Conservation (phyloP, 2,888 invertebrate genomes). For the Sesia apiformis region DNA sequence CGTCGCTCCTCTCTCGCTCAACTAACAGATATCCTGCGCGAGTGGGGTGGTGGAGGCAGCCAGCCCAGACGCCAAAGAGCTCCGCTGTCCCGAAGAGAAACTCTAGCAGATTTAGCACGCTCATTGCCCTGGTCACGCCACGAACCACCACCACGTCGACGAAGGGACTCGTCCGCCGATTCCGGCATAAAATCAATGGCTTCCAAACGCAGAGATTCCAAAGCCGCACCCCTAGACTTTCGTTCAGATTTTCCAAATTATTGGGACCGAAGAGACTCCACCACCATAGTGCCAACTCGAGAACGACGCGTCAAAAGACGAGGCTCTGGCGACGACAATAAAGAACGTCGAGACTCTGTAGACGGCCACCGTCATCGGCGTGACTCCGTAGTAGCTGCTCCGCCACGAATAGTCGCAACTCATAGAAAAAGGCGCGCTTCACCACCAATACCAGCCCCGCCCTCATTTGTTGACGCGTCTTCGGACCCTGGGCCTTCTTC, state of each 20-base stretch:
- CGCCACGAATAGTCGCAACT: constrained; percentile 77
- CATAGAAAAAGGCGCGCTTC: constrained; percentile 72
- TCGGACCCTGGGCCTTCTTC: constrained; percentile 79
- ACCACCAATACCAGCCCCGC: constrained; percentile 55
- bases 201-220: constrained; percentile 83
- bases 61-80: constrained; percentile 72
- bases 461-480: constrained; percentile 72
- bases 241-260: constrained; percentile 81
- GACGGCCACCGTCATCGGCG: constrained; percentile 81
- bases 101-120: constrained; percentile 89
- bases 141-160: constrained; percentile 77
- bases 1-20: constrained; percentile 91
- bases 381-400: constrained; percentile 77
- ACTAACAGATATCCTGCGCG: constrained; percentile 89
- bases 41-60: constrained; percentile 84
- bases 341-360: constrained; percentile 77
- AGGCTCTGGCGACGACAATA: constrained; percentile 77
- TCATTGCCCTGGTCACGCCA: constrained; percentile 87
- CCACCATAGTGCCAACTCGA: constrained; percentile 60
- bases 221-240: constrained; percentile 77
- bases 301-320: constrained; percentile 69
- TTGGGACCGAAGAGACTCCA: constrained; percentile 81
- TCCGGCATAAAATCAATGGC: constrained; percentile 86
- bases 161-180: constrained; percentile 92
- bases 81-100: constrained; percentile 88